Percentiles rank a stretch among this genome's conserved stretches.
phyloP scores from a whole-genome alignment of 1,140 invertebrate genomes.

The Solen grandis region DNA sequence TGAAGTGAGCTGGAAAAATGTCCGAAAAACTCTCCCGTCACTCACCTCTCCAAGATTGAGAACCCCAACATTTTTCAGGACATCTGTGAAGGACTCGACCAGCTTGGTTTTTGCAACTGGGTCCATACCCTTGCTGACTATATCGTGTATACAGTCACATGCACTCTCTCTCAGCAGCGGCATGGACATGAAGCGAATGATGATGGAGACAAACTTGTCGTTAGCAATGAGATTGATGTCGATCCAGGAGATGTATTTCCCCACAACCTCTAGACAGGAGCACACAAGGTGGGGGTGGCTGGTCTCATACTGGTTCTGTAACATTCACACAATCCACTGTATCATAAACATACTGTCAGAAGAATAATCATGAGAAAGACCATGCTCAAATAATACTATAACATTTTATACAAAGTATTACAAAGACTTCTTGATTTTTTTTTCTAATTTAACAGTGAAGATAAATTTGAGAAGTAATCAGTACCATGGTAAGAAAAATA shows the following conservation, averaged over 20 bases:
- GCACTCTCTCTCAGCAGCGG: slow-evolving; percentile 81
- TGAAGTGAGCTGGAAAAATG: too few relatives aligned
- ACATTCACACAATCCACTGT: too few relatives aligned
- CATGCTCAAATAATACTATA: too few relatives aligned
- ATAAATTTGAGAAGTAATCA: too few relatives aligned
- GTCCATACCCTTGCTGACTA: slow-evolving; percentile 85
- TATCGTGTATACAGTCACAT: slow-evolving; percentile 84
- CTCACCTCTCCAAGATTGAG: slow-evolving; percentile 78
- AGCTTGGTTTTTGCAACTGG: slow-evolving; percentile 83
- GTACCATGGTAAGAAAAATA: too few relatives aligned
- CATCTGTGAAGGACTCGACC: slow-evolving; percentile 83
- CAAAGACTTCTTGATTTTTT: too few relatives aligned
- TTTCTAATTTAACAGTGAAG: too few relatives aligned
- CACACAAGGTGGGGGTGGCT: slow-evolving; percentile 80
- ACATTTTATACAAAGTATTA: too few relatives aligned
- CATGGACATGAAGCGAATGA: slow-evolving; percentile 81
- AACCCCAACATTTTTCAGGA: slow-evolving; percentile 81
- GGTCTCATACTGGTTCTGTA: slow-evolving; percentile 80
- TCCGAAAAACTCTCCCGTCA: too few relatives aligned
- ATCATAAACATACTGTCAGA: too few relatives aligned
- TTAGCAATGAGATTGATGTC: slow-evolving; percentile 85
- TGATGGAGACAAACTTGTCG: slow-evolving; percentile 83
- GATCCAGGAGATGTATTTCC: slow-evolving; percentile 85
- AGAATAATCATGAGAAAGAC: too few relatives aligned
- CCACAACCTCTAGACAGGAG: slow-evolving; percentile 83